A percentile compares a stretch with the other conserved stretches of the same genome.
These are phyloP conservation scores for Agrotis segetum DNA, from an alignment of 2,888 invertebrate genomes.

Conservation along the genomic window DNA sequence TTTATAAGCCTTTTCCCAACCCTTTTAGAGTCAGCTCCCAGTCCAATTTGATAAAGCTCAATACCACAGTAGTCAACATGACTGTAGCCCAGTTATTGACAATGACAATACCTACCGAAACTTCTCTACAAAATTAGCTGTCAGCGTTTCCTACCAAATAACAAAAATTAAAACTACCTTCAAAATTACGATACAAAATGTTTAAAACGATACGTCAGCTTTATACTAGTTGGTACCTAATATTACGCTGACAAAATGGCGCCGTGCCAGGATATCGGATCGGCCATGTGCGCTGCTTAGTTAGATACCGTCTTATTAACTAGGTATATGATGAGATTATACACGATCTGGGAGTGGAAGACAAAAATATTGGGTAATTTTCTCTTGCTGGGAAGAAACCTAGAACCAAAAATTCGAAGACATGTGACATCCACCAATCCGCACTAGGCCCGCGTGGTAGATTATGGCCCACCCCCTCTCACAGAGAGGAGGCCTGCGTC, in stretches of 20 bases:
- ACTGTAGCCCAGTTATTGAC: no score
- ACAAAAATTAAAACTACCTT: background rate
- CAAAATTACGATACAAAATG: slow-evolving; percentile 38
- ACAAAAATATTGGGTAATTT: slow-evolving; percentile 14
- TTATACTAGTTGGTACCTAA: slow-evolving; percentile 29
- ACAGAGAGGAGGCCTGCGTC: no score
- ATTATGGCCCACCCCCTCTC: no score
- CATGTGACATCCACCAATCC: no score
- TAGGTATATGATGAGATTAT: slow-evolving; percentile 51
- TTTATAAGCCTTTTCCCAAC: background rate
- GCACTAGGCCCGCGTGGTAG: no score
- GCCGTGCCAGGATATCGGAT: slow-evolving; percentile 59
- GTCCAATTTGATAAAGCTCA: background rate
- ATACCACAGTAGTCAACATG: background rate
- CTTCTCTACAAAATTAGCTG: background rate
- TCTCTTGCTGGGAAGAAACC: no score
- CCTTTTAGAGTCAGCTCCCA: background rate
- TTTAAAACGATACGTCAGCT: slow-evolving; percentile 41
- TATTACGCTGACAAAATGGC: slow-evolving; percentile 44
- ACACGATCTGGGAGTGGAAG: slow-evolving; percentile 1
- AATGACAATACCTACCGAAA: background rate
- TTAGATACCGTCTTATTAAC: slow-evolving; percentile 50
- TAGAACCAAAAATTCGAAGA: no score
- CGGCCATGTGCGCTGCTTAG: slow-evolving; percentile 38
- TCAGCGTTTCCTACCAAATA: background rate